These are phyloP conservation scores for Rhagium mordax DNA, from an alignment of 2,888 invertebrate genomes.

Conservation along the genomic window DNA sequence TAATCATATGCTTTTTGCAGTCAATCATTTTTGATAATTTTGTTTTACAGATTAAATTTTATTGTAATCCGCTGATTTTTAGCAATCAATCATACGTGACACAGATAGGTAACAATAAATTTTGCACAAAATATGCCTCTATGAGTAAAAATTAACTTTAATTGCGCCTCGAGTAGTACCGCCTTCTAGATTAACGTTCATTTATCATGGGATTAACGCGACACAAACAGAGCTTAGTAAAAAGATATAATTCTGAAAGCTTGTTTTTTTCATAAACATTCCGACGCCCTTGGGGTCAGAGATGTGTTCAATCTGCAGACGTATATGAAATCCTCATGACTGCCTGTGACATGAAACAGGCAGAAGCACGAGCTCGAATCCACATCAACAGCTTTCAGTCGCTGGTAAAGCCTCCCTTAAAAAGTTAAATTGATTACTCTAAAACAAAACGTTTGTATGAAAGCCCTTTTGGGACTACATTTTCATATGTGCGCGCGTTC, in stretches of 20 bases:
- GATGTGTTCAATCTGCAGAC: slow-evolving; percentile 15
- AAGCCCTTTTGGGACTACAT: neutral
- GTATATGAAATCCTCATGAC: slow-evolving; percentile 20
- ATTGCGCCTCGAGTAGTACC: neutral
- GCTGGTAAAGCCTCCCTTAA: neutral
- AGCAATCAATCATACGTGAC: no score
- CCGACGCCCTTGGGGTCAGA: neutral
- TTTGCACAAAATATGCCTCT: no score
- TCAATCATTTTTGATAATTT: no score
- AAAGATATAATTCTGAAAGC: slow-evolving; percentile 7
- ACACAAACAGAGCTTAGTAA: neutral
- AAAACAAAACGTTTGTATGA: slow-evolving; percentile 2
- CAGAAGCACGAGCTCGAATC: slow-evolving; percentile 1
- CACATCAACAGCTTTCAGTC: neutral
- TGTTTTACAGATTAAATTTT: no score
- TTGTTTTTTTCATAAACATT: slow-evolving; percentile 3
- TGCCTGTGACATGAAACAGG: slow-evolving; percentile 3
- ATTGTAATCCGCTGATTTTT: no score
- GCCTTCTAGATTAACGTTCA: neutral
- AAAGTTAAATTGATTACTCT: slow-evolving; percentile 9
- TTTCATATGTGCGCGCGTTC: neutral
- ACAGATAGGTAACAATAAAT: no score
- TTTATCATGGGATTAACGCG: neutral
- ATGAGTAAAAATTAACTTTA: no score
- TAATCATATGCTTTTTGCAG: no score